phyloP scores from a whole-genome alignment of 2,797 vertebrate species.

The Peromyscus nudipes region DNA sequence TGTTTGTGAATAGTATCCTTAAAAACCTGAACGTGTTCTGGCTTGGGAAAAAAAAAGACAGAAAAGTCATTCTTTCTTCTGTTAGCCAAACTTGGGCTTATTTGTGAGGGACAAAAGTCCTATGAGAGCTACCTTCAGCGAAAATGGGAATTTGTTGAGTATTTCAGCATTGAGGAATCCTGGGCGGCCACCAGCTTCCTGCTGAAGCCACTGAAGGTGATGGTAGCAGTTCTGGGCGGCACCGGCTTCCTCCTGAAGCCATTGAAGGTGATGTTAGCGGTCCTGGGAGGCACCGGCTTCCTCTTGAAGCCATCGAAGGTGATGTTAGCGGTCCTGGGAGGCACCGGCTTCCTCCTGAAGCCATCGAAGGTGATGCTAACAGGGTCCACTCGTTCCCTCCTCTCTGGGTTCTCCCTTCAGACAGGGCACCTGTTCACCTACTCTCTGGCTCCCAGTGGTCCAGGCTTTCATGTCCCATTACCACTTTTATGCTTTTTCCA shows the following conservation, averaged over 20 bases:
- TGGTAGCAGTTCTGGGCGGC: background rate
- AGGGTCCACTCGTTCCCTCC: background rate
- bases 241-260: background rate
- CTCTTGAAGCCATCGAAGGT: fast-evolving
- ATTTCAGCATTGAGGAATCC: background rate
- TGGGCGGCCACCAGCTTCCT: background rate
- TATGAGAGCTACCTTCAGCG: background rate
- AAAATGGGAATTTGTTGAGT: background rate
- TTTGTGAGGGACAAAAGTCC: background rate
- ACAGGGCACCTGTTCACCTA: fast-evolving
- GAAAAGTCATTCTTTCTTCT: background rate
- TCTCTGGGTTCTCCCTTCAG: background rate
- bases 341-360: background rate
- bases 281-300: background rate
- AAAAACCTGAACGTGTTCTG: background rate
- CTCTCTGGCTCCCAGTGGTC: background rate
- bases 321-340: background rate
- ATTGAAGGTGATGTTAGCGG: fast-evolving
- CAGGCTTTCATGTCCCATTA: background rate
- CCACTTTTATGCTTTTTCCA: background rate
- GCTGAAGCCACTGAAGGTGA: fast-evolving
- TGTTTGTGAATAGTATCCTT: background rate
- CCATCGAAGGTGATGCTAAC: fast-evolving
- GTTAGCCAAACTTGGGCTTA: background rate
- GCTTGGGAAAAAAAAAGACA: background rate